Conservation (phyloP, 2,888 invertebrate genomes). For the Platerodrilus igneus region DNA sequence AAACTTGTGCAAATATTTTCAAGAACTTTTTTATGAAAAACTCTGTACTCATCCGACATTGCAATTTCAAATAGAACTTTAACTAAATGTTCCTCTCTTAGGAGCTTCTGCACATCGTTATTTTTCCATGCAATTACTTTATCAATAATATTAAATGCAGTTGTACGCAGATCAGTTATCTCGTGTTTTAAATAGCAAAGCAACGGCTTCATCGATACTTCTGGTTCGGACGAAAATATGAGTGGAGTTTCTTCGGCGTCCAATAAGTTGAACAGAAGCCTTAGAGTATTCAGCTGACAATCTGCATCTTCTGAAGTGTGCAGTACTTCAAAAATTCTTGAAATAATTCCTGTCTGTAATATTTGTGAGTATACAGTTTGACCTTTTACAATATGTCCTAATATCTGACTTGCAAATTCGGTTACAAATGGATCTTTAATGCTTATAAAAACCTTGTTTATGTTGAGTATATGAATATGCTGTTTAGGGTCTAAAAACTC, state of each 20-base stretch:
- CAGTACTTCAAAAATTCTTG: constrained; percentile 11
- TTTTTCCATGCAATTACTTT: constrained; percentile 8
- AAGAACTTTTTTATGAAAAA: constrained; percentile 13
- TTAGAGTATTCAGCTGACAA: constrained; percentile 13
- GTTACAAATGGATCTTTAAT: constrained; percentile 6
- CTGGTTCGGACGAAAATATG: constrained; percentile 8
- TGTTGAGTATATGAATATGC: no score
- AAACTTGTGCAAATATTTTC: constrained; percentile 10
- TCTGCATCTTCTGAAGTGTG: constrained; percentile 10
- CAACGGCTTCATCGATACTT: constrained; percentile 10
- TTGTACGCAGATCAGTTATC: constrained; percentile 7
- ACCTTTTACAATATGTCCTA: constrained; percentile 10
- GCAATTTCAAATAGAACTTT: constrained; percentile 10
- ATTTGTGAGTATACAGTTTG: constrained; percentile 4
- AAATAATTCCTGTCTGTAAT: constrained; percentile 10
- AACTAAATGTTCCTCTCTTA: constrained; percentile 5
- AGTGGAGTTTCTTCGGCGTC: constrained; percentile 11
- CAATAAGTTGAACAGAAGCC: constrained; percentile 7
- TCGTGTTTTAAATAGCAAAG: constrained; percentile 12
- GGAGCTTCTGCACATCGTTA: constrained; percentile 8
- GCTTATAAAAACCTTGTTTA: constrained; percentile 9
- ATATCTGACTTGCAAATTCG: constrained; percentile 13
- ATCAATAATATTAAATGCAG: constrained; percentile 10
- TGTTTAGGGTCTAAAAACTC: no score
- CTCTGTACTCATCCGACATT: constrained; percentile 7